Base-by-base conservation (phyloP, 2,113 vertebrate species). In the Zosterops borbonicus region DNA sequence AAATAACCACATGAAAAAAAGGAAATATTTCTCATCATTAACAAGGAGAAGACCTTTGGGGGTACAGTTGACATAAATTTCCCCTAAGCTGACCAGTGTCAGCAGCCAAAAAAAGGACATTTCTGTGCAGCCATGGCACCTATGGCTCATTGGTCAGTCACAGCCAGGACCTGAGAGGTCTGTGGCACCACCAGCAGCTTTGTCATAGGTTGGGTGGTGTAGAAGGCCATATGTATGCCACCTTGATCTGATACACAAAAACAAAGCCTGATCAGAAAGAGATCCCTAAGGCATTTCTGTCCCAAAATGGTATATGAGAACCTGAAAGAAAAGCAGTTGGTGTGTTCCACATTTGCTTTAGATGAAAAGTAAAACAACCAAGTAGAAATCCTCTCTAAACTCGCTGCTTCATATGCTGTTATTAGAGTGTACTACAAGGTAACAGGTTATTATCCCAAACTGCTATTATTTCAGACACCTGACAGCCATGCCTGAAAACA, bases 401-500 rank as follows among this genome's bases (percentile, higher is more conserved):
- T 41, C 0, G 0, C 75, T 76, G 44, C 37, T 53, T 63, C 90
- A 28, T 60, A 90, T 68, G 74, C 39, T 4, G 0, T 50, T 75
- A 74, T 49, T 70, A 87, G 55, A 74, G 37, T 41, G 42, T 70
- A 73, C 37, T 83, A 39, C 25, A 89, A 84, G 68, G 33, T 74
- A 95, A 83, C 77, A 83, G 80, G 69, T 84, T 67, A 89, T 81
- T 84, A 87, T 56, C 33, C 37, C 42, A 46, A 64, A 5, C 9
- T 89, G 47, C 21, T 85, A 49, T n/a, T 82, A 67, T 46, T 94
- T 78, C 73, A 83, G 65, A 89, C 35, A 56, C 33, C 25, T 84
- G 84, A 84, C 47, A 81, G 50, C 50, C 35, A 50, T 24, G 23
- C 31, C 70, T 79, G 42, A 68, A 82, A 83, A 71, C 35, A 91